A percentile compares a stretch with the other conserved stretches of the same genome.
Evolutionary conservation across 2,113 vertebrate genomes (phyloP).

Genomic region (Asarcornis scutulata): DNA sequence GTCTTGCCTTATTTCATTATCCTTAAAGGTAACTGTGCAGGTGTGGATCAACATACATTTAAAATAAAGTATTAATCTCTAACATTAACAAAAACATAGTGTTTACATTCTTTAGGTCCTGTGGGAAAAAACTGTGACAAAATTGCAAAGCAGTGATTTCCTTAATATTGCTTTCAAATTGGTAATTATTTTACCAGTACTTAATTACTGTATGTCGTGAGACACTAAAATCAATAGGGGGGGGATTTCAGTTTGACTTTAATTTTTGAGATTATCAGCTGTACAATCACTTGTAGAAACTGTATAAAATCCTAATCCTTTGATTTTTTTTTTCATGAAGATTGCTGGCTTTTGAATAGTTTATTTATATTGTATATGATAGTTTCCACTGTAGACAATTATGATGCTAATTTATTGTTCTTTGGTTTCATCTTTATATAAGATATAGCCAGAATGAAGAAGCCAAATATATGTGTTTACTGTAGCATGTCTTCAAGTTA

Average conservation of each 20-base stretch:
- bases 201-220: slow-evolving; percentile 96
- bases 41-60: slow-evolving; percentile 86
- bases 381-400: slow-evolving; percentile 94
- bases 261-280: slow-evolving; percentile 83
- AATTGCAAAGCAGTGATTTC: slow-evolving; percentile 90
- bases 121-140: slow-evolving; percentile 85
- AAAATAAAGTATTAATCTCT: slow-evolving; percentile 93
- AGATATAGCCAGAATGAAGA: slow-evolving; percentile 89
- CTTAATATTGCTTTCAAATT: slow-evolving; percentile 84
- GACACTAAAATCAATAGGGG: slow-evolving; percentile 97
- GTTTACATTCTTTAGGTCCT: slow-evolving; percentile 98
- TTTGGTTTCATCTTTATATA: slow-evolving; percentile 89
- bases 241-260: slow-evolving; percentile 84
- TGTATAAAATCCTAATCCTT: slow-evolving; percentile 81
- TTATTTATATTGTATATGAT: slow-evolving; percentile 95
- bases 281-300: slow-evolving; percentile 87
- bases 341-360: slow-evolving; percentile 88
- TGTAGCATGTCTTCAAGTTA: slow-evolving; percentile 88
- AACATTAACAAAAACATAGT: slow-evolving; percentile 85
- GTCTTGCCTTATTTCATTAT: slow-evolving; percentile 94
- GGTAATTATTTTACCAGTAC: slow-evolving; percentile 89
- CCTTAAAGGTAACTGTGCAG: slow-evolving; percentile 89
- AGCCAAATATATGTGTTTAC: slow-evolving; percentile 95
- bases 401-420: slow-evolving; percentile 98
- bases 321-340: slow-evolving; percentile 83